Evolutionary conservation across 2,888 invertebrate species (phyloP).

Genomic region (Fragum whitleyi): DNA sequence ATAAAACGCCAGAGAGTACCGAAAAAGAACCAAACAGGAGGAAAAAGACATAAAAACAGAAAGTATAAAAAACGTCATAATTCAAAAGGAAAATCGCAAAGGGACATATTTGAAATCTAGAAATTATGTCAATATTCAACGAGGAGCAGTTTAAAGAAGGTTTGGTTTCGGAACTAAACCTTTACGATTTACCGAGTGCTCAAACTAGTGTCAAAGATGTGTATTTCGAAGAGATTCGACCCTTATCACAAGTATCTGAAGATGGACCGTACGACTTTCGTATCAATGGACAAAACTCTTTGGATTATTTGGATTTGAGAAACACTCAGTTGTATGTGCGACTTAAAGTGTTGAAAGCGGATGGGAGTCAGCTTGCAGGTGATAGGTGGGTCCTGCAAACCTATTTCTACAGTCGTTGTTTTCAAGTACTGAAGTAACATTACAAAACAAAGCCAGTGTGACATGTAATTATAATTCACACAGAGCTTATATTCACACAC

Average conservation of each 20-base stretch:
- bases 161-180: slow-evolving; percentile 43
- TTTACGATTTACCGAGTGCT: slow-evolving; percentile 60
- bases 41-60: background rate
- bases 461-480: slow-evolving; percentile 62
- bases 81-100: background rate
- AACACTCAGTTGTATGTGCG: slow-evolving; percentile 50
- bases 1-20: slow-evolving; percentile 18
- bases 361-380: slow-evolving; percentile 38
- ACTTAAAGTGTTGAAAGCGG: slow-evolving; percentile 48
- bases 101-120: slow-evolving; percentile 43
- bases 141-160: slow-evolving; percentile 53
- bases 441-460: slow-evolving; percentile 56
- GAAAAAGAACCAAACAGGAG: background rate
- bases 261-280: slow-evolving; percentile 58
- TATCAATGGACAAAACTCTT: slow-evolving; percentile 59
- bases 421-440: slow-evolving; percentile 56
- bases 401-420: slow-evolving; percentile 60
- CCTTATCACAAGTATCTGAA: slow-evolving; percentile 44
- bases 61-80: background rate
- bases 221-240: slow-evolving; percentile 57
- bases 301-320: slow-evolving; percentile 61
- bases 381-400: slow-evolving; percentile 46
- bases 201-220: slow-evolving; percentile 55
- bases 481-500: slow-evolving; percentile 51
- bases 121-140: slow-evolving; percentile 57